Base-by-base conservation (phyloP, 1,140 invertebrate species). In the Hylaeus anthracinus region DNA sequence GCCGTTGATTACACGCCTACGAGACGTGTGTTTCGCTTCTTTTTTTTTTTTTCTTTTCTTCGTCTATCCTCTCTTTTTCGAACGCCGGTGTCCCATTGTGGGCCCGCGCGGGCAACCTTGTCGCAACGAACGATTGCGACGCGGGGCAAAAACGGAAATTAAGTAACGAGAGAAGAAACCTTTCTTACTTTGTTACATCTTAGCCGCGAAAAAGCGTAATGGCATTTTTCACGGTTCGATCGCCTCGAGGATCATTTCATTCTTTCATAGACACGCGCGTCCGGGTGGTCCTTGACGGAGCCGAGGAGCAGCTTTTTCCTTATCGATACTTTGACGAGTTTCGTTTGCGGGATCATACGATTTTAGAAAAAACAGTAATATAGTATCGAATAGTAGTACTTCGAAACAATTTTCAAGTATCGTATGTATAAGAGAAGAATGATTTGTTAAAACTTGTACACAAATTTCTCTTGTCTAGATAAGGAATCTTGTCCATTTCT, bases 61-160 rank as follows among this genome's bases (percentile, higher is more conserved):
- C 26, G 15, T 39, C 14, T 15, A 2, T 55, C 61, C 2, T 56
- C 63, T 56, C 48, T 10, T 72, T 64, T 64, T 10, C 43, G 15
- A 26, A 26, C 26, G 61, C 51, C 37, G 15, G 8, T 15, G 63
- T 48, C 14, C 61, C 63, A 39, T 69, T 61, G 56, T 39, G 15
- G 26, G 63, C 48, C 9, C 12, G 3, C 14, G 45, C 53, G 61
- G 26, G 3, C 71, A 73, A 79, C 77, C 77, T 79, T 79, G 70
- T 65, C 61, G 39, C 37, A 53, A 53, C 41, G 41, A 26, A 5
- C 10, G 26, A 37, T 60, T 66, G 14, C 51, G 53, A 58, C 12
- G 51, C 65, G 26, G 14, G 0, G n/a, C 26, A 55, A 74, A 69
- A 65, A 72, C 60, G 70, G 60, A 65, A 79, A 79, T 79, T 72